Base-by-base conservation (phyloP, 1,140 invertebrate species). In the Eciton burchellii region DNA sequence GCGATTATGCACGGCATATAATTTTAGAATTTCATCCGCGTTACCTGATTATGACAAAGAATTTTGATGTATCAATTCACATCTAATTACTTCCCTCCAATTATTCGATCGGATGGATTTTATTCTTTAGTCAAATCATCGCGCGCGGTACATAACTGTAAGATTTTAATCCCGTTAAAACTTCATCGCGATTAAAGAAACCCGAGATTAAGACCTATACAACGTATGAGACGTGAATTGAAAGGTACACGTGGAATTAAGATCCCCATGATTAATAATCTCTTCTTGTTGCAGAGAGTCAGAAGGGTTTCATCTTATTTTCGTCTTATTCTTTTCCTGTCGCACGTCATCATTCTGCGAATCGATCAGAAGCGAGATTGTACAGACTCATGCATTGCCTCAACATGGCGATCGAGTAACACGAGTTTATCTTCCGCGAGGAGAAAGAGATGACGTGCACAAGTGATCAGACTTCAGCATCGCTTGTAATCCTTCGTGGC, bases 101-200 rank as follows among this genome's bases (percentile, higher is more conserved):
- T 19, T 6, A 35, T 35, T 35, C 29, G 29, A 9, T 4, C 19
- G 14, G 29, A 65, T 14, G 21, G 0, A 24, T 66, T 35, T 70
- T 54, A 41, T 35, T 71, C 16, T n/a, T n/a, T n/a, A n/a, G n/a
- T n/a, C n/a, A n/a, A n/a, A 71, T 19, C 47, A 68, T 68, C n/a
- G 11, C n/a, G 19, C 19, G 11, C n/a, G 3, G n/a, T 35, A 6
- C 45, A 49, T 49, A 68, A n/a, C n/a, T n/a, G n/a, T 24, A 45
- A 35, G 6, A 35, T 35, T 52, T 19, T 21, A 54, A 71, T n/a
- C 6, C n/a, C 2, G 2, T 35, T 35, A 35, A 71, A 16, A 35
- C 0, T 29, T 54, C 9, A 49, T n/a, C 3, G 11, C 6, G 6
- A 35, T 35, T 35, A 35, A 35, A 35, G 35, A 35, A n/a, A 35